Percentiles rank a stretch among this genome's conserved stretches.
These are phyloP conservation scores for Heteronetta atricapilla DNA, from an alignment of 2,113 vertebrate species.

Conservation along the genomic window DNA sequence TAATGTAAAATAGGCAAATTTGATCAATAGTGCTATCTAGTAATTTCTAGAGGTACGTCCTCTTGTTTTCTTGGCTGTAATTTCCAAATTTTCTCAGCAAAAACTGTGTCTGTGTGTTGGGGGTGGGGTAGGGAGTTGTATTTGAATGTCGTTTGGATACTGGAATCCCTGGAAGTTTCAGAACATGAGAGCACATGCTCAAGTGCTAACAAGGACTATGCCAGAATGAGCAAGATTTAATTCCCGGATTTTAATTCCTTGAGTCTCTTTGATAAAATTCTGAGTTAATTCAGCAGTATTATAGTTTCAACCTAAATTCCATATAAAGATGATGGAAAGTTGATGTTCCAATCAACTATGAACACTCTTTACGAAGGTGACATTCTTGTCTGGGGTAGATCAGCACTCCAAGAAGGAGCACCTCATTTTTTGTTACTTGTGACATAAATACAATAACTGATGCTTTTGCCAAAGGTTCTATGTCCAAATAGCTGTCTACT, in stretches of 20 bases:
- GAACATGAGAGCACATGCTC: background rate
- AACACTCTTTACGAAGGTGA: background rate
- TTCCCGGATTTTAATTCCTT: background rate
- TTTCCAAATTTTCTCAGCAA: background rate
- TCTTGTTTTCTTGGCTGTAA: background rate
- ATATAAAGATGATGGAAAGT: background rate
- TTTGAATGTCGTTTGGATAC: background rate
- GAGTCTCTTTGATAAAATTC: background rate
- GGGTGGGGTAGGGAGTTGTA: background rate
- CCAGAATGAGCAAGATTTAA: background rate
- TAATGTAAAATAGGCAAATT: background rate
- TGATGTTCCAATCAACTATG: background rate
- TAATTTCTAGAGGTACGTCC: background rate
- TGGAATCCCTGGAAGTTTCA: background rate
- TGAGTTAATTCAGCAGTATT: background rate
- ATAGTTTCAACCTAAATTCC: background rate
- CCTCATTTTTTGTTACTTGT: background rate
- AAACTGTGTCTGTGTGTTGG: background rate
- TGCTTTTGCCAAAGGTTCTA: background rate
- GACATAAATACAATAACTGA: background rate
- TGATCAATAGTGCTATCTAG: background rate
- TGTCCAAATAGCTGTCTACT: background rate
- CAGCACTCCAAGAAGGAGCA: background rate
- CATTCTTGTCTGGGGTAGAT: background rate
- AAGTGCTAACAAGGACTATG: background rate